Evolutionary conservation across 2,888 invertebrate genomes (phyloP).

Genomic region (Himalopsyche anomala): DNA sequence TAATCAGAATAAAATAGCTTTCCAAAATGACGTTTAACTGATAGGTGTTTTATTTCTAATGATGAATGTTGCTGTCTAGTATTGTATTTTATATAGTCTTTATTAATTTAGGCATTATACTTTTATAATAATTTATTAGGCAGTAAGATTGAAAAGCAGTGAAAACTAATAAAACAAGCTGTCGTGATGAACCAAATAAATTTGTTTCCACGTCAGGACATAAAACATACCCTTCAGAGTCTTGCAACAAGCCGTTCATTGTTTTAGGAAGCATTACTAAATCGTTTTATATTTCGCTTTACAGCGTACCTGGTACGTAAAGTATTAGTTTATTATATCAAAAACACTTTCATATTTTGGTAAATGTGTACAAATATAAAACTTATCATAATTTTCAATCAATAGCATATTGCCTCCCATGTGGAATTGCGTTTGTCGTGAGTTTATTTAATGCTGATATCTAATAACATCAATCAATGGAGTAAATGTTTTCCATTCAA

Average conservation of each 20-base stretch:
- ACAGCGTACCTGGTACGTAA: conserved; percentile 37
- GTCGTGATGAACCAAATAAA: conserved; percentile 30
- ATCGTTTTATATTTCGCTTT: conserved; percentile 29
- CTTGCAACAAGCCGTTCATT: conserved; percentile 22
- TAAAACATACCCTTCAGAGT: conserved; percentile 11
- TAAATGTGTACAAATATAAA: too few species aligned
- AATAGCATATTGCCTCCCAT: too few species aligned
- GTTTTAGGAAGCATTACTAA: conserved; percentile 25
- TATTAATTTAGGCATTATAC: background rate
- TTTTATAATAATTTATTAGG: background rate
- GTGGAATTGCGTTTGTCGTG: too few species aligned
- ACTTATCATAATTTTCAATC: too few species aligned
- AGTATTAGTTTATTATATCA: background rate
- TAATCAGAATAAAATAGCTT: too few species aligned
- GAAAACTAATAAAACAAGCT: conserved; percentile 34
- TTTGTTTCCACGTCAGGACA: conserved; percentile 15
- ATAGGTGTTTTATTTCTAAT: too few species aligned
- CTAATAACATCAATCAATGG: too few species aligned
- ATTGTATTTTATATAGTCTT: too few species aligned
- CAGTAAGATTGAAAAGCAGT: conserved; percentile 13
- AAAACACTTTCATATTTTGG: background rate
- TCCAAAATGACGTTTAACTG: too few species aligned
- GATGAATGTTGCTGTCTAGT: too few species aligned
- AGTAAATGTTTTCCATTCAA: too few species aligned
- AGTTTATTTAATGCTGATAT: too few species aligned